Evolutionary conservation across 2,888 invertebrate genomes (phyloP).

Genomic region (Drosophila monieri): DNA sequence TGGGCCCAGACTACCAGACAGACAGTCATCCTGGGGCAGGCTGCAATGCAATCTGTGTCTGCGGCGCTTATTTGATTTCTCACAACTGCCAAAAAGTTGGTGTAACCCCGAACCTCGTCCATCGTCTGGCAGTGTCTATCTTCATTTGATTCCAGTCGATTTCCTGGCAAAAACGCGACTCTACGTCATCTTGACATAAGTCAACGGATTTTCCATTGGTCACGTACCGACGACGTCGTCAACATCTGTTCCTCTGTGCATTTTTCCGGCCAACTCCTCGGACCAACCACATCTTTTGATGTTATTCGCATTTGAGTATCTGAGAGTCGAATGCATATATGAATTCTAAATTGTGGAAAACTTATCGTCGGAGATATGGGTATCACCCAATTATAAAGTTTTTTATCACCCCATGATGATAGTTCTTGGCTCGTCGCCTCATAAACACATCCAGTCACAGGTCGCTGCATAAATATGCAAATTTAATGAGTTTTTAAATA

Average conservation of each 20-base stretch:
- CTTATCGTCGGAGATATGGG: conserved; percentile 45
- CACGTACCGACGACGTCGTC: conserved; percentile 58
- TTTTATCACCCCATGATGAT: conserved; percentile 71
- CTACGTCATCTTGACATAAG: conserved; percentile 74
- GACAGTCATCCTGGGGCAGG: conserved; percentile 29
- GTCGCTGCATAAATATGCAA: conserved; percentile 72
- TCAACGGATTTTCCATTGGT: conserved; percentile 80
- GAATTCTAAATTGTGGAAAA: conserved; percentile 50
- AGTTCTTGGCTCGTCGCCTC: conserved; percentile 37
- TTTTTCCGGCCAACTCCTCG: not conserved
- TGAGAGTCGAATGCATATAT: conserved; percentile 36
- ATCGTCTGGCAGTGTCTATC: conserved; percentile 70
- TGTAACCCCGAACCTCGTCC: conserved; percentile 29
- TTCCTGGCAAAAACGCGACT: conserved; percentile 68
- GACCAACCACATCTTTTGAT: not conserved
- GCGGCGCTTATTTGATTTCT: conserved; percentile 72
- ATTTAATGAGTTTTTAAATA: conserved; percentile 75
- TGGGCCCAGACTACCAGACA: conserved; percentile 21
- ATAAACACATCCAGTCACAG: conserved; percentile 55
- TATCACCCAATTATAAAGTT: conserved; percentile 74
- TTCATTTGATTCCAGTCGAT: conserved; percentile 77
- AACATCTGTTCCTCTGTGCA: conserved; percentile 45
- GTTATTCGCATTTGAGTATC: conserved; percentile 34
- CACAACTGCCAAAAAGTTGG: conserved; percentile 54
- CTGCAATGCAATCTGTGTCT: conserved; percentile 40